Percentiles rank a stretch among this genome's conserved stretches.
Conservation (phyloP, 2,888 invertebrate species). For the Choristoneura rosaceana region DNA sequence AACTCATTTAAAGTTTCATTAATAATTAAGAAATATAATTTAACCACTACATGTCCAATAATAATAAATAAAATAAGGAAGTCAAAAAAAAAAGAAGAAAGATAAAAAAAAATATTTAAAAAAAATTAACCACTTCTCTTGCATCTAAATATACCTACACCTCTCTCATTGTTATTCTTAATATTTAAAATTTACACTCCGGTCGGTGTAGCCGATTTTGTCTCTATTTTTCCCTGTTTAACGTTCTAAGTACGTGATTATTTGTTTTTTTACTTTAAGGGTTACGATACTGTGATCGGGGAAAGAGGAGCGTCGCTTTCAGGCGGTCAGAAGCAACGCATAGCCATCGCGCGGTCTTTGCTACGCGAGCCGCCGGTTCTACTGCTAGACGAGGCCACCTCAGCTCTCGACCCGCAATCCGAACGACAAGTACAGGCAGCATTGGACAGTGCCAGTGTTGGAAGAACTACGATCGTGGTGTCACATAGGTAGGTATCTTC, state of each 20-base stretch:
- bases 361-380: conserved; percentile 91
- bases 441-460: conserved; percentile 88
- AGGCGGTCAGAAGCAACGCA: conserved; percentile 93
- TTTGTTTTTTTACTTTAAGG: conserved; percentile 63
- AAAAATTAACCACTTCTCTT: too few species aligned
- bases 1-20: too few species aligned
- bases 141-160: too few species aligned
- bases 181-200: too few species aligned
- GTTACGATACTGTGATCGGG: conserved; percentile 92
- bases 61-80: too few species aligned
- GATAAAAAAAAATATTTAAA: too few species aligned
- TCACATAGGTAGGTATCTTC: conserved; percentile 85
- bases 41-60: too few species aligned
- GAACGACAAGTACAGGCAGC: conserved; percentile 93
- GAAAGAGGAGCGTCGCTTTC: conserved; percentile 92
- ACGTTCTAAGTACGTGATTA: neutral
- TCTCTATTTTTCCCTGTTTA: too few species aligned
- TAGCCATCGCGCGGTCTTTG: conserved; percentile 93
- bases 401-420: conserved; percentile 92
- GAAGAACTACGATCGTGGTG: conserved; percentile 90
- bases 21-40: too few species aligned
- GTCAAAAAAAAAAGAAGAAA: too few species aligned
- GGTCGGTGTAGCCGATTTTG: too few species aligned
- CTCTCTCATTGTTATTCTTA: too few species aligned
- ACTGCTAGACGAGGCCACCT: conserved; percentile 93